These are phyloP conservation scores for Gambusia holbrooki DNA, from an alignment of 2,113 vertebrate species.

Conservation along the genomic window DNA sequence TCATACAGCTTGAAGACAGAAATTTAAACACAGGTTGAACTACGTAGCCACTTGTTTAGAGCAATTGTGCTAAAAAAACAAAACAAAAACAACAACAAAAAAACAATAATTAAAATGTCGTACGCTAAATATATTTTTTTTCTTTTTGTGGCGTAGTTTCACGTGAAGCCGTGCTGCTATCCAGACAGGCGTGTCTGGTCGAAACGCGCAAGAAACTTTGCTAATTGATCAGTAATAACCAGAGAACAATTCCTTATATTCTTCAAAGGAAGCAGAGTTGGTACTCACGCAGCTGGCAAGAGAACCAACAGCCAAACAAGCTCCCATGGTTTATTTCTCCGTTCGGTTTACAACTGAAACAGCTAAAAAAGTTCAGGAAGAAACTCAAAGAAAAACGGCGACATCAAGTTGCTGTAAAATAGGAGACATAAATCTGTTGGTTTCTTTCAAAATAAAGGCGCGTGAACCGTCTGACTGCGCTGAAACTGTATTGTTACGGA, in stretches of 20 bases:
- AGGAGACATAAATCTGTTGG: accelerated
- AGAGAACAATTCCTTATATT: neutral
- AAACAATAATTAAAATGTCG: neutral
- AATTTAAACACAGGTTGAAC: neutral
- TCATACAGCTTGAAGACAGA: neutral
- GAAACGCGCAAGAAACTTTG: neutral
- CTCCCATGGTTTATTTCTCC: constrained; percentile 72
- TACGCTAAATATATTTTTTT: no score
- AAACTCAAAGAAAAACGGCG: constrained; percentile 24
- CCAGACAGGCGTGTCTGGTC: neutral
- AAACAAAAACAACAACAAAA: no score
- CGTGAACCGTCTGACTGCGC: no score
- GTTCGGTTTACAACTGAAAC: neutral
- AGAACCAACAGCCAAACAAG: constrained; percentile 88
- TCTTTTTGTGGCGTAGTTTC: neutral
- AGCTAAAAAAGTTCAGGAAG: constrained; percentile 35
- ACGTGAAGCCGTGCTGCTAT: neutral
- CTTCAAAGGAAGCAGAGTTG: neutral
- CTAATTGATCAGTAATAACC: neutral
- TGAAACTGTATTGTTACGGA: neutral
- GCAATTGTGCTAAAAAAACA: neutral
- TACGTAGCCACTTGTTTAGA: neutral
- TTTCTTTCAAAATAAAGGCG: constrained; percentile 37
- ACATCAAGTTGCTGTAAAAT: neutral
- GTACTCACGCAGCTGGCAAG: constrained; percentile 90